Base-by-base conservation (phyloP, 1,140 invertebrate genomes). In the Belonocnema kinseyi region DNA sequence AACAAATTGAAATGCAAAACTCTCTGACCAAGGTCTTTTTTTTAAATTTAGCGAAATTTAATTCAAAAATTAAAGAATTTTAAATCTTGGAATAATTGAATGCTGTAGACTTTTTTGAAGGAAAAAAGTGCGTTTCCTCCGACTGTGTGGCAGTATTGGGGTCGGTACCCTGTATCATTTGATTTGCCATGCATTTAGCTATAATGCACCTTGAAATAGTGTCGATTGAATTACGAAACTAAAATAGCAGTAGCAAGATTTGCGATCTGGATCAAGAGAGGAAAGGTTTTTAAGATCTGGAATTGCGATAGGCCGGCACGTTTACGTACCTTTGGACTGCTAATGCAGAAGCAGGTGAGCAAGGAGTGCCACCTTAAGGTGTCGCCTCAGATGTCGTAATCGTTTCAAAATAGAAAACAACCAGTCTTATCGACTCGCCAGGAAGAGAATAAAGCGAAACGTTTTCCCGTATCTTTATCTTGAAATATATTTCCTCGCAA, bases 321-420 rank as follows among this genome's bases (percentile, higher is more conserved):
- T 61, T 61, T 26, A 21, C 56, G 56, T 61, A 61, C 56, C 56
- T 61, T 61, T 26, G 54, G 54, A 56, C 54, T 56, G 54, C 21
- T 19, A 19, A 56, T 56, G 54, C 54, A 56, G 56, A 26, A 61
- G 56, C 56, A 61, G 56, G 56, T 61, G 56, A 61, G 56, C 56
- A 26, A 56, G 54, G 54, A 56, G 54, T 56, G 54, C 54, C 54
- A 56, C 54, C 11, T 61, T 61, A 61, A 26, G 56, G 56, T 61
- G 56, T 61, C 56, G 56, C 56, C 56, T 61, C 3, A 61, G 56
- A 61, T 61, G 56, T 19, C 56, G 56, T 61, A 61, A 61, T 61
- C 19, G 56, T 61, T 61, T 61, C 33, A 61, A 61, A 61, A 61
- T 61, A 61, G 56, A 61, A 61, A 61, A 61, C 56, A 61, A 26